These are phyloP conservation scores for Willowsia nigromaculata DNA, from an alignment of 2,888 invertebrate genomes.

Conservation along the genomic window DNA sequence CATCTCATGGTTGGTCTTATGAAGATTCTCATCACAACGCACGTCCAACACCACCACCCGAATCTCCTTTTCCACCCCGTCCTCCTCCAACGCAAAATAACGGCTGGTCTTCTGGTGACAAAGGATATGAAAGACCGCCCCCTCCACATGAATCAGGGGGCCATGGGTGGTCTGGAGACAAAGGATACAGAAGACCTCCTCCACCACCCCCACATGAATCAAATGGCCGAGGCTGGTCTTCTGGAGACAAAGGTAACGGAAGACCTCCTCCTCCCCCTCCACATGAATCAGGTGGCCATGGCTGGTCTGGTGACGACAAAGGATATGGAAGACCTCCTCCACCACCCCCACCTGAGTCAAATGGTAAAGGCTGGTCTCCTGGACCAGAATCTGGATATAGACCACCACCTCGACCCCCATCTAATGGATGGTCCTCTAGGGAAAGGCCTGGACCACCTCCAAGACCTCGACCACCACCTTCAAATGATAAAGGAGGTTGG, in stretches of 20 bases:
- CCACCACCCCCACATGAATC: constrained; percentile 13
- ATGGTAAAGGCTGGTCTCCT: constrained; percentile 26
- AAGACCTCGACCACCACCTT: not conserved
- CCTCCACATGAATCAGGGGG: not conserved
- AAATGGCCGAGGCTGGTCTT: constrained; percentile 32
- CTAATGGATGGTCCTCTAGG: constrained; percentile 34
- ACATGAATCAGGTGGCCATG: not conserved
- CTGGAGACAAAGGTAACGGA: not conserved
- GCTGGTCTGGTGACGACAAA: constrained; percentile 2
- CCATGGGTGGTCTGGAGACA: constrained; percentile 9
- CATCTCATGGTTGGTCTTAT: constrained; percentile 13
- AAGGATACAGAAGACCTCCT: constrained; percentile 20
- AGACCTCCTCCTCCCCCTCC: constrained; percentile 17
- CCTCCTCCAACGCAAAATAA: constrained; percentile 28
- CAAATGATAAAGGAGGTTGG: constrained; percentile 42
- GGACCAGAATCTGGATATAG: not conserved
- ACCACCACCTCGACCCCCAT: constrained; percentile 14
- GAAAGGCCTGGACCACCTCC: constrained; percentile 21
- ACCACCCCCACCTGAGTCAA: not conserved
- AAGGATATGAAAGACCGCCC: not conserved
- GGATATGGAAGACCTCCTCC: not conserved
- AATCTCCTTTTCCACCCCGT: not conserved
- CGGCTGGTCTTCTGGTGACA: constrained; percentile 26
- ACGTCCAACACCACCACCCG: constrained; percentile 16
- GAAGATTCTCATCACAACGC: not conserved